A percentile compares a stretch with the other conserved stretches of the same genome.
Conservation (phyloP, 2,888 invertebrate species). For the Troglohyphantes excavatus region DNA sequence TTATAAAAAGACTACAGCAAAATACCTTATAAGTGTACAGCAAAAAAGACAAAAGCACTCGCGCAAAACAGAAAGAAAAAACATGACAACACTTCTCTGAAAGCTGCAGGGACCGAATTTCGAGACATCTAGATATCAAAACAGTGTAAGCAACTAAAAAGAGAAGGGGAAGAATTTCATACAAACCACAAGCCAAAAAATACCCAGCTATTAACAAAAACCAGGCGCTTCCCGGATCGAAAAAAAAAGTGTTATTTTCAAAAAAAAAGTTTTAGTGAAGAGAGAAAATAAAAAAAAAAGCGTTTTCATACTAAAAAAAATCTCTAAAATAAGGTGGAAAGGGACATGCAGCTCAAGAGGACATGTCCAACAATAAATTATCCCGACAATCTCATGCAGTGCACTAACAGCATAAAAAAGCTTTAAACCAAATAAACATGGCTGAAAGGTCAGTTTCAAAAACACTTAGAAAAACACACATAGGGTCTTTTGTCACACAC, state of each 20-base stretch:
- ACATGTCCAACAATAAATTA: constrained; percentile 78
- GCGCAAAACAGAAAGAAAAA: no score
- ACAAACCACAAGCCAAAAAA: not conserved
- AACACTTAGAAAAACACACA: constrained; percentile 38
- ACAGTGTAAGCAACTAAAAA: constrained; percentile 24
- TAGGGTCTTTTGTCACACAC: constrained; percentile 4
- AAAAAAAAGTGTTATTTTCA: constrained; percentile 45
- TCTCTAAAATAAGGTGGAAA: constrained; percentile 59
- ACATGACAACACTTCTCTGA: no score
- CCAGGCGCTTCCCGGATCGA: constrained; percentile 4
- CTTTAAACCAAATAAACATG: constrained; percentile 76
- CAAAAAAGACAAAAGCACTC: not conserved
- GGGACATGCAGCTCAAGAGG: constrained; percentile 79
- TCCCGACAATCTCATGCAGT: constrained; percentile 78
- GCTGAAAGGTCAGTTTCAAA: constrained; percentile 71
- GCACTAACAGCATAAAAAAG: constrained; percentile 78
- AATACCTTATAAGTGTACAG: no score
- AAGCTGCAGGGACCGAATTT: not conserved
- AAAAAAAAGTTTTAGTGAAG: constrained; percentile 67
- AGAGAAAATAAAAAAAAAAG: constrained; percentile 57
- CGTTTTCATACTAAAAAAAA: constrained; percentile 57
- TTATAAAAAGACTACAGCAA: no score
- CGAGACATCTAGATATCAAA: not conserved
- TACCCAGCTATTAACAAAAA: not conserved
- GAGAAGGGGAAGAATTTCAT: constrained; percentile 1